Conservation (phyloP, 2,888 invertebrate genomes). For the Dryobotodes eremita region DNA sequence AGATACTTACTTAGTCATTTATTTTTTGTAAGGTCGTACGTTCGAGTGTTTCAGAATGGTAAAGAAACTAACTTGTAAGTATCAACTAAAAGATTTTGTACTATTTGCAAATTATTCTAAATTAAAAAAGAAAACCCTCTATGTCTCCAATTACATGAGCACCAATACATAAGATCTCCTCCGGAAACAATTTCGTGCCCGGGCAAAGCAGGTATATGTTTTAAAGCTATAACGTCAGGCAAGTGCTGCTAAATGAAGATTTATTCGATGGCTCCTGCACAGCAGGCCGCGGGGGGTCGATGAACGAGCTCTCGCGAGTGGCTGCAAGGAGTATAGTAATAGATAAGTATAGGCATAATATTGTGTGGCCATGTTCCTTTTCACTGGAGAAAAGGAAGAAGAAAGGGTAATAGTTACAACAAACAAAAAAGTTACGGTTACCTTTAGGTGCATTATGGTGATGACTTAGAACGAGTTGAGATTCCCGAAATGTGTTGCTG, state of each 20-base stretch:
- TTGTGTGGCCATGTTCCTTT: background rate
- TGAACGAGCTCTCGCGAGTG: constrained; percentile 16
- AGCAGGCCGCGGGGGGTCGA: constrained; percentile 38
- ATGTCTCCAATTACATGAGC: background rate
- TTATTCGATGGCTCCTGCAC: constrained; percentile 22
- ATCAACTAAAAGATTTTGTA: background rate
- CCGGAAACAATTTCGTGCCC: constrained; percentile 8
- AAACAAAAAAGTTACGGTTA: too few species aligned
- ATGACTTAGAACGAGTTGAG: too few species aligned
- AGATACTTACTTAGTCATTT: background rate
- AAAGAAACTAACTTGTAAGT: too few species aligned
- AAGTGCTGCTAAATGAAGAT: constrained; percentile 35
- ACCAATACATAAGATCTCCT: background rate
- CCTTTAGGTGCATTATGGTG: too few species aligned
- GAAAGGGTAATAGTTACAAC: background rate
- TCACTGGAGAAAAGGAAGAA: background rate
- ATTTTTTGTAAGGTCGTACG: background rate
- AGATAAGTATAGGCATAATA: background rate
- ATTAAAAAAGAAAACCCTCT: background rate
- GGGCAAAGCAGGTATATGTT: background rate
- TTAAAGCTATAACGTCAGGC: background rate
- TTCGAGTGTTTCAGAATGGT: background rate
- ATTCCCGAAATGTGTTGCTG: too few species aligned
- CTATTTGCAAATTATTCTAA: background rate
- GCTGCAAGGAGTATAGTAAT: background rate